These are phyloP conservation scores for Dysmachus trigonus DNA, from an alignment of 2,888 invertebrate species.

Conservation along the genomic window DNA sequence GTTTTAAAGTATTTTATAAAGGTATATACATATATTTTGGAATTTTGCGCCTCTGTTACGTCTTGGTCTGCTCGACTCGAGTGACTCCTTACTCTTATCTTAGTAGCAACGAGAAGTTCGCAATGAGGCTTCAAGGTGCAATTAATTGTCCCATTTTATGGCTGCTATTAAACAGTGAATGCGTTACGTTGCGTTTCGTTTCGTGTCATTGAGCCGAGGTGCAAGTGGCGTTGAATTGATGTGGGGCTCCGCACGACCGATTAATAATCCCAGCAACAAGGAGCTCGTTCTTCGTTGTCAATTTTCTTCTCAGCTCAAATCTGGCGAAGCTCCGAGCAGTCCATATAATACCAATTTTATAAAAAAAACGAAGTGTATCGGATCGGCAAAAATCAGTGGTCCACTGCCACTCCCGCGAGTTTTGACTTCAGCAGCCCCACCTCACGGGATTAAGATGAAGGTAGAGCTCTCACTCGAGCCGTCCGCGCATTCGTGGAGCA, in stretches of 20 bases:
- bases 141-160: constrained; percentile 33
- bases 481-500: background rate
- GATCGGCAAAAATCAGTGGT: background rate
- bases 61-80: background rate
- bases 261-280: constrained; percentile 26
- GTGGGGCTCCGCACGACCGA: constrained; percentile 4
- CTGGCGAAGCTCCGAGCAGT: background rate
- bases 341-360: background rate
- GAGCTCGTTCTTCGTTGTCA: constrained; percentile 3
- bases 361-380: background rate
- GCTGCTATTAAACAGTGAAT: constrained; percentile 10
- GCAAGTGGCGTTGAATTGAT: constrained; percentile 21
- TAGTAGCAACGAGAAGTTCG: constrained; percentile 1
- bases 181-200: no score
- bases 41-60: background rate
- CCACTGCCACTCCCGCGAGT: background rate
- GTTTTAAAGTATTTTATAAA: no score
- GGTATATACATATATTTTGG: background rate
- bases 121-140: constrained; percentile 28
- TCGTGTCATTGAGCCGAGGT: constrained; percentile 8
- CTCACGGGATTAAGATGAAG: constrained; percentile 8
- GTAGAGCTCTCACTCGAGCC: background rate
- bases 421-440: background rate
- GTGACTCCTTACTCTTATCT: no score
- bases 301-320: background rate